A percentile compares a stretch with the other conserved stretches of the same genome.
Conservation (phyloP, 2,797 vertebrate species). For the Hybognathus amarus region DNA sequence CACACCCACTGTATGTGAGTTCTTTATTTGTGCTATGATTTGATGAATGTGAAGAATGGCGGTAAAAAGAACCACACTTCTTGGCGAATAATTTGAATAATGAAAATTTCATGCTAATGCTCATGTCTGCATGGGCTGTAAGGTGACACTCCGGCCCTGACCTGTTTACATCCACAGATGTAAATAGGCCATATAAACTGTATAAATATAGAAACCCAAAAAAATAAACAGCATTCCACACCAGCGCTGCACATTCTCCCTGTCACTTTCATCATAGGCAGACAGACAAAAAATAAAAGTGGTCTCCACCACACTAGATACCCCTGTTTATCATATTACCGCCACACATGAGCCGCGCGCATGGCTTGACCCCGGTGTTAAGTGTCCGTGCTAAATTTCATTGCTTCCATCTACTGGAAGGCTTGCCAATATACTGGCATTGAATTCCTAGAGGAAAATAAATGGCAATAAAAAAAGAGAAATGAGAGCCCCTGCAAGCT, state of each 20-base stretch:
- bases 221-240: slow-evolving; percentile 40
- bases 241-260: slow-evolving; percentile 64
- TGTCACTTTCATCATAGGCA: slow-evolving; percentile 74
- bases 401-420: slow-evolving; percentile 97
- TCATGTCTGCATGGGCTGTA: slow-evolving; percentile 39
- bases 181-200: background rate
- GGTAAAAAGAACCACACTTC: background rate
- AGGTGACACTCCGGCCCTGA: slow-evolving; percentile 57
- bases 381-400: slow-evolving; percentile 98
- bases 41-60: background rate
- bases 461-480: slow-evolving; percentile 98
- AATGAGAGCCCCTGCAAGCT: slow-evolving; percentile 90
- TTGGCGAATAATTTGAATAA: background rate
- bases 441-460: slow-evolving; percentile 98
- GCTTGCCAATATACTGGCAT: slow-evolving; percentile 98
- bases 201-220: background rate
- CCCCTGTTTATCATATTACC: slow-evolving; percentile 95
- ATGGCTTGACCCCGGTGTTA: slow-evolving; percentile 93
- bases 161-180: slow-evolving; percentile 55
- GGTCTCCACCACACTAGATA: slow-evolving; percentile 81
- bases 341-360: slow-evolving; percentile 87
- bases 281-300: slow-evolving; percentile 73
- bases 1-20: background rate
- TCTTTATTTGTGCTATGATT: background rate
- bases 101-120: slow-evolving; percentile 22